Evolutionary conservation across 2,113 vertebrate species (phyloP).

Genomic region (Oryzias celebensis): DNA sequence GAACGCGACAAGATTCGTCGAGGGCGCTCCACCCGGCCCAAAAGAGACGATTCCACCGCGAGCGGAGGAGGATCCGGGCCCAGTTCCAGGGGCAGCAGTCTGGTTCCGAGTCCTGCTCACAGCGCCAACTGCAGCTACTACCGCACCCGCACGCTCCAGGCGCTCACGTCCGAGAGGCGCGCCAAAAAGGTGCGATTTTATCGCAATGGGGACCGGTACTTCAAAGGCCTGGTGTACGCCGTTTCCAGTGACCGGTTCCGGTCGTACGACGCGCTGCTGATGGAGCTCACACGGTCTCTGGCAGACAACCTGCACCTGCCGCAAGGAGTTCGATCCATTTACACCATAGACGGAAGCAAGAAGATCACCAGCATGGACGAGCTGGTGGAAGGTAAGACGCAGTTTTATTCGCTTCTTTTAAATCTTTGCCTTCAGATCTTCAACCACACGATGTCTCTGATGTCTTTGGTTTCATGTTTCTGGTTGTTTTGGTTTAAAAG

Average conservation of each 20-base stretch:
- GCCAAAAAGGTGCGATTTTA: conserved; percentile 96
- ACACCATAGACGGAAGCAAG: conserved; percentile 87
- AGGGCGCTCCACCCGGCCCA: conserved; percentile 76
- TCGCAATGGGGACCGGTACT: conserved; percentile 95
- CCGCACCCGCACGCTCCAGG: conserved; percentile 94
- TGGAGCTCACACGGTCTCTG: conserved; percentile 90
- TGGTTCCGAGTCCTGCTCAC: conserved; percentile 95
- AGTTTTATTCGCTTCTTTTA: background rate
- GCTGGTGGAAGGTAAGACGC: conserved; percentile 87
- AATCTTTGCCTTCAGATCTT: background rate
- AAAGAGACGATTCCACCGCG: conserved; percentile 60
- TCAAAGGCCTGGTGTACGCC: conserved; percentile 94
- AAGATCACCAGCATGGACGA: conserved; percentile 92
- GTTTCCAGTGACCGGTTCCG: conserved; percentile 91
- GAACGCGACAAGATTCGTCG: conserved; percentile 89
- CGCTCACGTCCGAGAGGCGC: conserved; percentile 96
- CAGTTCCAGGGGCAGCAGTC: conserved; percentile 86
- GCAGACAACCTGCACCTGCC: conserved; percentile 93
- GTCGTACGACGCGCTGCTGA: conserved; percentile 89
- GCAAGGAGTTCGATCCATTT: conserved; percentile 93
- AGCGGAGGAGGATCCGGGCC: conserved; percentile 74
- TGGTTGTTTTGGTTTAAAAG: too few relatives aligned
- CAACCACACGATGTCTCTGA: too few relatives aligned
- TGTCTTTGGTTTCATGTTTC: too few relatives aligned
- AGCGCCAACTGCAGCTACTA: conserved; percentile 98